These are phyloP conservation scores for Spheniscus humboldti DNA, from an alignment of 2,797 vertebrate genomes.

Conservation along the genomic window DNA sequence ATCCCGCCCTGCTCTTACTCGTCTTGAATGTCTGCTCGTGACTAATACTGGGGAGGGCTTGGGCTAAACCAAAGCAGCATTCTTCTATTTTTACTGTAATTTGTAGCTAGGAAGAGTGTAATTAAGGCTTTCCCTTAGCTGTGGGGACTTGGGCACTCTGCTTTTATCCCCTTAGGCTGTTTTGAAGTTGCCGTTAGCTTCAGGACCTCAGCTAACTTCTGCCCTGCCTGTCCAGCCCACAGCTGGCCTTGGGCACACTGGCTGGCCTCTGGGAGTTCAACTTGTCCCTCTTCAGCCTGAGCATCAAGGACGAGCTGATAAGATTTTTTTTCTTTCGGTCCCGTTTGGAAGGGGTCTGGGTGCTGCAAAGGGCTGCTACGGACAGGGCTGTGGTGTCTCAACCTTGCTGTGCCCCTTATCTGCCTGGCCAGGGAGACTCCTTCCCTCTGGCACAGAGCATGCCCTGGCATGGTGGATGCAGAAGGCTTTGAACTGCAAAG, in stretches of 20 bases:
- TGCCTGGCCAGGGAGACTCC: not conserved
- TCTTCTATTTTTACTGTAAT: not conserved
- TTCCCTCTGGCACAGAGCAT: not conserved
- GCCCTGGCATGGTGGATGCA: not conserved
- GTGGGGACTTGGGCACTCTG: not conserved
- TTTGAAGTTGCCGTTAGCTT: not conserved
- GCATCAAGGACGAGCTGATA: not conserved
- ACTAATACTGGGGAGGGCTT: not conserved
- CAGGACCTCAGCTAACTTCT: not conserved
- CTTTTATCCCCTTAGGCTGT: not conserved
- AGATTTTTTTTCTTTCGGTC: not conserved
- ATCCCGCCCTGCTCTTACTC: not conserved
- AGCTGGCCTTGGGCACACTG: not conserved
- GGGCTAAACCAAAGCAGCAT: not conserved
- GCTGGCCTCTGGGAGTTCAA: not conserved
- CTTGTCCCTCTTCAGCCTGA: not conserved
- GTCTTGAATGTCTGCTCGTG: not conserved
- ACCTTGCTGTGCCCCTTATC: not conserved
- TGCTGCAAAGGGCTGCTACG: not conserved
- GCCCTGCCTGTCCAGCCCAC: not conserved
- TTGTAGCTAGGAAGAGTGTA: not conserved
- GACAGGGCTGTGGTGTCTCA: not conserved
- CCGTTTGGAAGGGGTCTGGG: not conserved
- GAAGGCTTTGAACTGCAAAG: not conserved
- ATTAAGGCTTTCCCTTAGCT: not conserved